These are phyloP conservation scores for Rhinolophus ferrumequinum DNA, from an alignment of 2,113 vertebrate species.

Conservation along the genomic window DNA sequence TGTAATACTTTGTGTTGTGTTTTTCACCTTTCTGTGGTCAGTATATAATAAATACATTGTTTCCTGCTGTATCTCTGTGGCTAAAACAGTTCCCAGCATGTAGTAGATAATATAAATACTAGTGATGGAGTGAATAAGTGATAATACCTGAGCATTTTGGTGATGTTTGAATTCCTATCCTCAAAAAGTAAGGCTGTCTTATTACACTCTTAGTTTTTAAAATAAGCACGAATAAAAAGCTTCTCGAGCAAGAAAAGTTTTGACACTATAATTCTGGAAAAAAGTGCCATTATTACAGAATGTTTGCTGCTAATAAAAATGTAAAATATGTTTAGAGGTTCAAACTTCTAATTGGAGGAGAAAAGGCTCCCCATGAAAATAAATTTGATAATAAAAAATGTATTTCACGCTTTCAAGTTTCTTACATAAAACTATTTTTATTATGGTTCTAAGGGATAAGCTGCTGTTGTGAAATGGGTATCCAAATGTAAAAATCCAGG, in stretches of 20 bases:
- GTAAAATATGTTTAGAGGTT: constrained; percentile 4
- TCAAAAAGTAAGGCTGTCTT: neutral
- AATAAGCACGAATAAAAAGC: neutral
- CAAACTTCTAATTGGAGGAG: constrained; percentile 36
- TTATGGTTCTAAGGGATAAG: neutral
- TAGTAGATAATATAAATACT: neutral
- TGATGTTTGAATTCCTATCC: neutral
- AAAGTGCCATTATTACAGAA: constrained; percentile 26
- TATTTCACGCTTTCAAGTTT: constrained; percentile 3
- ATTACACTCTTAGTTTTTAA: neutral
- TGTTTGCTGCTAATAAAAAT: constrained; percentile 36
- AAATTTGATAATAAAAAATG: neutral
- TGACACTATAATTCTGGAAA: neutral
- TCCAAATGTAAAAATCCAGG: neutral
- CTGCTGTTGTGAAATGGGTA: neutral
- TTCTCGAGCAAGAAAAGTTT: constrained; percentile 20
- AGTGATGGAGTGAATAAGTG: neutral
- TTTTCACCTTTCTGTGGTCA: neutral
- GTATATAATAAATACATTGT: neutral
- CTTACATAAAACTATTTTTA: neutral
- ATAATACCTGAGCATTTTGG: neutral
- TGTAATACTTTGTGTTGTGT: neutral
- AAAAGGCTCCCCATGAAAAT: constrained; percentile 19
- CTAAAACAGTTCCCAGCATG: neutral
- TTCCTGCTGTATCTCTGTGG: neutral